Conservation (phyloP, 2,888 invertebrate species). For the Drosophila niveifrons region DNA sequence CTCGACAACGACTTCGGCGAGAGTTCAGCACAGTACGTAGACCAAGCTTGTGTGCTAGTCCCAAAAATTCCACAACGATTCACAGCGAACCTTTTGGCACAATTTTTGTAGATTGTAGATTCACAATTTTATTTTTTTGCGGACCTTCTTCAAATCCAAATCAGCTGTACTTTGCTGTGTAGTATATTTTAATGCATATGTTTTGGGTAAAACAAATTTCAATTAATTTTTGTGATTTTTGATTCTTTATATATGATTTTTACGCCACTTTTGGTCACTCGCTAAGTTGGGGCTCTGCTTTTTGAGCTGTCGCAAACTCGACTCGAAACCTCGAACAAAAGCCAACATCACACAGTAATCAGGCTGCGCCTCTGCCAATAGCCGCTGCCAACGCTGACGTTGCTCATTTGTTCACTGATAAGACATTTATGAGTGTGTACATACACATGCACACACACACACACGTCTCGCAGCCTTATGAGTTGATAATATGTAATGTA, state of each 20-base stretch:
- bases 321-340: conserved; percentile 78
- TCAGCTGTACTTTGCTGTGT: conserved; percentile 1
- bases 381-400: conserved; percentile 38
- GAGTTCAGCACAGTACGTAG: conserved; percentile 39
- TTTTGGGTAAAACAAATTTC: background rate
- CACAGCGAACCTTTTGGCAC: conserved; percentile 17
- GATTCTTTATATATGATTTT: conserved; percentile 11
- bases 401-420: conserved; percentile 45
- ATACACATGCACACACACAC: conserved; percentile 10
- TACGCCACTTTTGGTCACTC: conserved; percentile 68
- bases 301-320: conserved; percentile 57
- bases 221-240: background rate
- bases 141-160: conserved; percentile 4
- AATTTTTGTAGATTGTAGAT: conserved; percentile 30
- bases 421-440: conserved; percentile 9
- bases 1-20: conserved; percentile 8
- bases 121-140: conserved; percentile 2
- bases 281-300: conserved; percentile 50
- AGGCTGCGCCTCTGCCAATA: conserved; percentile 45
- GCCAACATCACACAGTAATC: conserved; percentile 61
- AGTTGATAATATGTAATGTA: conserved; percentile 35
- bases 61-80: conserved; percentile 23
- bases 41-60: conserved; percentile 16
- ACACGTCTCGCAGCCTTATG: conserved; percentile 24
- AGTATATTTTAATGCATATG: background rate